Percentiles rank a stretch among this genome's conserved stretches.
Evolutionary conservation across 2,797 vertebrate species (phyloP).

Genomic region (Avahi laniger): DNA sequence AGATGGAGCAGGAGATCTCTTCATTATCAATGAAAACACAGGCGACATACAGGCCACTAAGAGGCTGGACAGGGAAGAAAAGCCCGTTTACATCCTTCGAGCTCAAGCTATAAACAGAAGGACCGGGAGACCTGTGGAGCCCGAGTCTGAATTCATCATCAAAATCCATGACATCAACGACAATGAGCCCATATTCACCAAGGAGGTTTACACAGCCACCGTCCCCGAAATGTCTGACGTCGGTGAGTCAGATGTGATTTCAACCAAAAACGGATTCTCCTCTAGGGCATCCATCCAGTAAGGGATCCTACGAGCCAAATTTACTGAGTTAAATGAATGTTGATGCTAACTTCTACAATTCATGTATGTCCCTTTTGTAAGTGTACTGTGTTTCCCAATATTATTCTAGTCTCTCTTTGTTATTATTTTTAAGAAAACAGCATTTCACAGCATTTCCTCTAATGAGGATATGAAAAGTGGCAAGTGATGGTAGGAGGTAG

Average conservation of each 20-base stretch:
- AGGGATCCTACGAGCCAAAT: background rate
- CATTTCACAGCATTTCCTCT: background rate
- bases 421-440: background rate
- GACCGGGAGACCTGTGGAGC: constrained; percentile 93
- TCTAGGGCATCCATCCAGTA: background rate
- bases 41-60: constrained; percentile 97
- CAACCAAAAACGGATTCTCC: background rate
- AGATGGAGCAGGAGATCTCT: constrained; percentile 95
- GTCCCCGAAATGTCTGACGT: constrained; percentile 96
- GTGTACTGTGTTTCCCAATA: background rate
- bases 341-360: background rate
- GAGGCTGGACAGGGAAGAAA: constrained; percentile 96
- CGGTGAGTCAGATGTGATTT: constrained; percentile 85
- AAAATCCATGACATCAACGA: constrained; percentile 99
- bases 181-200: constrained; percentile 96
- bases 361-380: background rate
- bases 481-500: background rate
- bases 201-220: constrained; percentile 91
- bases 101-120: constrained; percentile 93
- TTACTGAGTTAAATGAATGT: background rate
- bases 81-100: constrained; percentile 92
- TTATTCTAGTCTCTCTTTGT: background rate
- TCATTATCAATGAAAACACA: constrained; percentile 97
- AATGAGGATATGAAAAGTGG: background rate
- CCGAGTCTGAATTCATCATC: constrained; percentile 96